Conservation (phyloP, 2,888 invertebrate species). For the Cheilosia soror region DNA sequence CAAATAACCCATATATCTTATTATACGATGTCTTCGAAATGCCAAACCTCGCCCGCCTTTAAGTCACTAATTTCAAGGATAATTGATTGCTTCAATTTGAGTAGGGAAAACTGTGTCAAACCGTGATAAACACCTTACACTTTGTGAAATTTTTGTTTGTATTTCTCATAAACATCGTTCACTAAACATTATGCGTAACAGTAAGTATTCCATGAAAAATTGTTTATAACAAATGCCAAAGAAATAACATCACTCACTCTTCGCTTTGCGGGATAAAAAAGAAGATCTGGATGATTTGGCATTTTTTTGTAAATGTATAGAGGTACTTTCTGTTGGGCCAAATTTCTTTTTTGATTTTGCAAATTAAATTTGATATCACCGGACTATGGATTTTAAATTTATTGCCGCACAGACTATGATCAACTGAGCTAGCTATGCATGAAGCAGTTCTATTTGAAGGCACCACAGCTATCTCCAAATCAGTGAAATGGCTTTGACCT, state of each 20-base stretch:
- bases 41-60: no score
- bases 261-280: slow-evolving; percentile 52
- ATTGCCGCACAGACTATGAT: slow-evolving; percentile 35
- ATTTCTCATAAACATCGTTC: not conserved
- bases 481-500: slow-evolving; percentile 59
- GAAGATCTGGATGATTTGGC: slow-evolving; percentile 58
- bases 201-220: no score
- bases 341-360: slow-evolving; percentile 6
- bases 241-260: slow-evolving; percentile 49
- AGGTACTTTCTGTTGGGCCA: not conserved
- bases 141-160: slow-evolving; percentile 2
- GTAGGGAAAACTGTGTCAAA: slow-evolving; percentile 9
- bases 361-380: slow-evolving; percentile 18
- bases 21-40: no score
- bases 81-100: no score
- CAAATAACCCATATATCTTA: no score
- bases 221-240: not conserved
- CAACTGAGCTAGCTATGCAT: slow-evolving; percentile 45
- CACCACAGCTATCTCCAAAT: slow-evolving; percentile 1
- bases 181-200: no score
- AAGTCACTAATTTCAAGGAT: no score
- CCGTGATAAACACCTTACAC: not conserved
- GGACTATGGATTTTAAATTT: slow-evolving; percentile 19
- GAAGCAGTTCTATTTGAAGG: slow-evolving; percentile 54
- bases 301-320: slow-evolving; percentile 18